phyloP scores from a whole-genome alignment of 2,797 vertebrate genomes.

The Sebastes vulpes region DNA sequence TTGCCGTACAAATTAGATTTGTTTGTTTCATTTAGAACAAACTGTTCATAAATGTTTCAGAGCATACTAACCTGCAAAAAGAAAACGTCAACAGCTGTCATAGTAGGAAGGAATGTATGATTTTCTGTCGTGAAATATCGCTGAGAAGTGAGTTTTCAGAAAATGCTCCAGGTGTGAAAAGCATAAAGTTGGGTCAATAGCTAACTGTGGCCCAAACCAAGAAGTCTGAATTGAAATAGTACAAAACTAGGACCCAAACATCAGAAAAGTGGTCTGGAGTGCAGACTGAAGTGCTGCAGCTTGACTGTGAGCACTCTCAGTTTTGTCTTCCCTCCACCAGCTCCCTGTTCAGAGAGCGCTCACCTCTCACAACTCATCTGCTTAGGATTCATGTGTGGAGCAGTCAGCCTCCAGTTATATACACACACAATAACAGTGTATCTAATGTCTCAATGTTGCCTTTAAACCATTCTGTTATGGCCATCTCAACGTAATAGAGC shows the following conservation, averaged over 20 bases:
- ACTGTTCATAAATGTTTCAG: background rate
- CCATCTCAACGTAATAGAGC: slow-evolving; percentile 73
- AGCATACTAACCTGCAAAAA: background rate
- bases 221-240: background rate
- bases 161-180: background rate
- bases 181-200: background rate
- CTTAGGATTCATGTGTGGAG: slow-evolving; percentile 55
- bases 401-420: slow-evolving; percentile 39
- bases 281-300: background rate
- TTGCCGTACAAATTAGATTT: background rate
- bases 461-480: slow-evolving; percentile 75
- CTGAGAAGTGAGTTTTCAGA: background rate
- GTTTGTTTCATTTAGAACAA: background rate
- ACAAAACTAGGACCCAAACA: slow-evolving; percentile 4
- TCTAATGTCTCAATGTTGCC: slow-evolving; percentile 69
- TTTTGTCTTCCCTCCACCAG: background rate
- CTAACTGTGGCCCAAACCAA: background rate
- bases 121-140: background rate
- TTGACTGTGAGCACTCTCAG: background rate
- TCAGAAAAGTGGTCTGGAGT: background rate
- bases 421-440: slow-evolving; percentile 63
- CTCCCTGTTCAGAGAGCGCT: background rate
- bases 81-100: background rate
- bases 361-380: slow-evolving; percentile 42
- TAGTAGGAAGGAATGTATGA: background rate